Evolutionary conservation across 2,888 invertebrate species (phyloP), one percentile per base, ranked within the genome.

Genomic region (Hydrotaea diabolus): DNA sequence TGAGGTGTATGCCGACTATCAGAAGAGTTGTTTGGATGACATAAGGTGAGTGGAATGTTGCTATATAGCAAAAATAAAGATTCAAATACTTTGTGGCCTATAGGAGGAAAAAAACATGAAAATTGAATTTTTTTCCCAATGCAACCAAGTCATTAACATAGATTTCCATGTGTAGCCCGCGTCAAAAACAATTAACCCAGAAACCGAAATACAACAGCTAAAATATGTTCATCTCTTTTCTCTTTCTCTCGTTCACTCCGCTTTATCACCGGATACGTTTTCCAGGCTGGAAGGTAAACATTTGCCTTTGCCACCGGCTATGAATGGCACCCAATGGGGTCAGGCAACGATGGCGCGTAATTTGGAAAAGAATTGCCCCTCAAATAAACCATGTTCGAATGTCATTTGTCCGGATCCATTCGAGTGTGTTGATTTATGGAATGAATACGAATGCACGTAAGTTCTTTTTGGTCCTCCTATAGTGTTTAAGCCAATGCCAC

Each of bases 391-490:
- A 1, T 99, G 98, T 91, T 96, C 97, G 87, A 97, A 97, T 92
- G 97, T 98, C 53, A 97, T 97, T 89, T 99, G 98, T 91, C 96
- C 97, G 0, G 97, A 97, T 90, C 98, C 97, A 13, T 98, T 98
- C 92, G 97, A 97, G 90, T 99, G 98, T 93, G 96, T 97, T 86
- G 98, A 98, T 93, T 95, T 99, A 15, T 99, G 99, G 99, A 99
- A 99, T 92, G 97, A 97, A 93, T 98, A 98, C 90, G 98, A 98
- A 92, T 99, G 99, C 97, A 98, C 98, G 97, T 99, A 93, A 96
- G 97, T 96, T 90, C 88, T 36, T 69, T 69, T 2, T 69, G 69
- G 69, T 69, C 69, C 46, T 15, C n/a, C 23, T 59, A 31, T 55
- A 11, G 21, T 46, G 8, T 23, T 23, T 9, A 66, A 62, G 36